phyloP scores from a whole-genome alignment of 1,140 invertebrate species.

The Dysdera silvatica region DNA sequence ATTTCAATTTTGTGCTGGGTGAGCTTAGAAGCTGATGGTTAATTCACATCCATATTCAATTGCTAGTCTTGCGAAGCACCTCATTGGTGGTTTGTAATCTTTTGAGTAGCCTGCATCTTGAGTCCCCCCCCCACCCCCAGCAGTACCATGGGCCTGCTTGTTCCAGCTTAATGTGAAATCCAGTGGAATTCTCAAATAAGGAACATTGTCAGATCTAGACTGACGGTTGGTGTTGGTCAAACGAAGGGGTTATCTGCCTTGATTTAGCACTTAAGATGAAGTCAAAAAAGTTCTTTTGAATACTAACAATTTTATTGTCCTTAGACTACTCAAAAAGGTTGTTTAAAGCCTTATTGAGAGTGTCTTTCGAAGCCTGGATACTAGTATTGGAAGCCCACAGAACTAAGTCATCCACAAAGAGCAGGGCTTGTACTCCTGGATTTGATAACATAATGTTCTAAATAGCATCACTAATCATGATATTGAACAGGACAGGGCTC shows the following conservation, averaged over 20 bases:
- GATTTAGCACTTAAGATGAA: not conserved
- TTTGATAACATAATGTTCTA: not conserved
- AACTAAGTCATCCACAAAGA: not conserved
- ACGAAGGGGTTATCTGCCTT: not conserved
- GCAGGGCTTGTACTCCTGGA: not conserved
- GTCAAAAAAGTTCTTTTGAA: not conserved
- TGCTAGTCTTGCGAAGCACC: not conserved
- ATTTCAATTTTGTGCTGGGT: too few species aligned
- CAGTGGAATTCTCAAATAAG: not conserved
- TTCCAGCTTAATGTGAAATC: not conserved
- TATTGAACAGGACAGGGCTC: not conserved
- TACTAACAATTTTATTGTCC: not conserved
- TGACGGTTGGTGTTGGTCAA: not conserved
- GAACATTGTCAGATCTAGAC: not conserved
- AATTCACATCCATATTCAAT: not conserved
- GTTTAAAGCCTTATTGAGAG: not conserved
- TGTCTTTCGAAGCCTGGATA: not conserved
- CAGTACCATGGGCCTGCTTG: not conserved
- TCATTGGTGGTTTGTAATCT: too few species aligned
- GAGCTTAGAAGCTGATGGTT: not conserved
- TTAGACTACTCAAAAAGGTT: not conserved
- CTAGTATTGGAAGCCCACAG: not conserved
- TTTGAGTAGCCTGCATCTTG: too few species aligned
- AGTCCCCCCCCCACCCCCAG: too few species aligned
- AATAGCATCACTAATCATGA: not conserved